Conservation (phyloP, 2,113 vertebrate genomes). For the Prionailurus bengalensis region DNA sequence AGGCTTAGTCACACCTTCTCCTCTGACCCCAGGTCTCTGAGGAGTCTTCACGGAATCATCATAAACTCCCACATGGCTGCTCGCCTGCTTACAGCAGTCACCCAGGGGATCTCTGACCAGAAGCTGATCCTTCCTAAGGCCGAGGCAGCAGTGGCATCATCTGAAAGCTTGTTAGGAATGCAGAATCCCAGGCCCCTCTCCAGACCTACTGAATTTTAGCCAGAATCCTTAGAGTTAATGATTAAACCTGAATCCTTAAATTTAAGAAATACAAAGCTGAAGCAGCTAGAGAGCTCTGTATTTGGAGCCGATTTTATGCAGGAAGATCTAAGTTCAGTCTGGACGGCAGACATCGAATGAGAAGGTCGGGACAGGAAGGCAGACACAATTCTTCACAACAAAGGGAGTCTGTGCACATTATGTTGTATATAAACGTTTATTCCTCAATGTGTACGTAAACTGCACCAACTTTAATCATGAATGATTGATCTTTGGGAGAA, state of each 20-base stretch:
- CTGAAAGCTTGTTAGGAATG: not conserved
- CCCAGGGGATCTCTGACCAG: not conserved
- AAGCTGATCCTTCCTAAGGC: not conserved
- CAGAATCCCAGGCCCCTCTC: not conserved
- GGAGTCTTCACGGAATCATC: too few species aligned
- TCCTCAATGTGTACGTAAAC: not conserved
- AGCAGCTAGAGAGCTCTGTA: not conserved
- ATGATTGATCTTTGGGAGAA: not conserved
- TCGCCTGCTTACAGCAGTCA: not conserved
- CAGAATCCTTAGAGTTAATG: not conserved
- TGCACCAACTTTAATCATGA: not conserved
- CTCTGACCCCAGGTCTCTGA: not conserved
- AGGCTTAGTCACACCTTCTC: not conserved
- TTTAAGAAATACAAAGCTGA: not conserved
- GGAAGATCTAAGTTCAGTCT: constrained; percentile 16
- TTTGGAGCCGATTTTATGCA: not conserved
- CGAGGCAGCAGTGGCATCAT: not conserved
- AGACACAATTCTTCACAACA: not conserved
- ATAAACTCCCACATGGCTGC: not conserved
- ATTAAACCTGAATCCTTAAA: not conserved
- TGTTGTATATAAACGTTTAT: not conserved
- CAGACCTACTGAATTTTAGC: not conserved
- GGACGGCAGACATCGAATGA: not conserved
- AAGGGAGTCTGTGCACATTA: not conserved
- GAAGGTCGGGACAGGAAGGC: not conserved